Evolutionary conservation across 2,113 vertebrate genomes (phyloP), one percentile per base, ranked within the genome.

Genomic region (Xyrauchen texanus): DNA sequence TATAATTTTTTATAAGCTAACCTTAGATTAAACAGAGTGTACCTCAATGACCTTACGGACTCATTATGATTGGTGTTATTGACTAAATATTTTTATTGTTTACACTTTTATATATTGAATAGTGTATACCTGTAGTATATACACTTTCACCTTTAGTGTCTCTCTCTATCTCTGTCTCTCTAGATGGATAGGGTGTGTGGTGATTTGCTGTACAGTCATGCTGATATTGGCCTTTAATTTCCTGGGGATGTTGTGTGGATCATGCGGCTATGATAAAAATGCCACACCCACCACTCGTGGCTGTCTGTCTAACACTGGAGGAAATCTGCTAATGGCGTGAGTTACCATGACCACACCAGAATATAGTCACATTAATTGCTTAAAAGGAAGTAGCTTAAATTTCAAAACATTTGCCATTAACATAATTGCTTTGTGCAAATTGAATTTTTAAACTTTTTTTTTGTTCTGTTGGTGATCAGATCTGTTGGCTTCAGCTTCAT

Each of bases 281-380:
- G 90, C 95, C 69, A 94, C 95, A 21, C 98, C 98, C 1, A 98
- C 96, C 66, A 94, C 92, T 44, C 91, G 97, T 49, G 97, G 98
- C 85, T 98, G 94, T 7, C 62, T 98, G 13, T 98, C 97, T 0
- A 97, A 99, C 91, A 98, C 95, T 0, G 98, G 97, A 1, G 98
- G 98, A 81, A 94, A 95, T 88, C 94, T 99, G 58, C 95, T 99
- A 16, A 97, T 99, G 95, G 95, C 93, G 98, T 99, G 91, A 85
- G 98, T 90, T 64, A 61, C 45, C 52, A 34, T 34, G 21, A 34
- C 21, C 1, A 34, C 21, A 34, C 21, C 3, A 34, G 8, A 7
- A 34, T 16, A 8, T 3, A 6, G 63, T 55, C 13, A 52, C 52
- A 52, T 53, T 34, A 34, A 34, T 1, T 3, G 3, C 21, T 34